These are phyloP conservation scores for Venustaconcha ellipsiformis DNA, from an alignment of 1,140 invertebrate species.

Conservation along the genomic window DNA sequence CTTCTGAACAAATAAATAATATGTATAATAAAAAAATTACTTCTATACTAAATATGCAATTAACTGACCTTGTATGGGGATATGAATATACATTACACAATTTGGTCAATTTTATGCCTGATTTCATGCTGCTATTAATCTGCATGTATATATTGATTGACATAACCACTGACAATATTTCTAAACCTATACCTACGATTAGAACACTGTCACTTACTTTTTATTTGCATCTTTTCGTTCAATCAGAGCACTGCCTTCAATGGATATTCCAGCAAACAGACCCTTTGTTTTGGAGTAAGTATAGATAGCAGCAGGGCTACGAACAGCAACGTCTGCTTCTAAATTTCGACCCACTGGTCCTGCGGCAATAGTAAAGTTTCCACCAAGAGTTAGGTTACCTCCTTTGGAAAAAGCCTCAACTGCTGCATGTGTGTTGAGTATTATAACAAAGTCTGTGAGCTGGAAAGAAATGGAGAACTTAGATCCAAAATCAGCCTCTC, in stretches of 20 bases:
- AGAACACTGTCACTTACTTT: slow-evolving; percentile 46
- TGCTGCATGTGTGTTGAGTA: slow-evolving; percentile 56
- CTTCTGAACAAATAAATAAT: too few relatives aligned
- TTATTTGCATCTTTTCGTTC: slow-evolving; percentile 66
- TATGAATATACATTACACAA: too few relatives aligned
- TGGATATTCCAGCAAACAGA: slow-evolving; percentile 64
- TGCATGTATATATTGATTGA: too few relatives aligned
- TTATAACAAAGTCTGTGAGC: slow-evolving; percentile 67
- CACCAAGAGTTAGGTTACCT: slow-evolving; percentile 65
- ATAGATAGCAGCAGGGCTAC: slow-evolving; percentile 63
- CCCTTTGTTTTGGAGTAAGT: slow-evolving; percentile 67
- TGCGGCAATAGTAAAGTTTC: slow-evolving; percentile 64
- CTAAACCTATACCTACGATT: too few relatives aligned
- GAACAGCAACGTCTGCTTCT: slow-evolving; percentile 60
- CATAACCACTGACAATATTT: too few relatives aligned
- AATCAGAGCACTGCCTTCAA: slow-evolving; percentile 63
- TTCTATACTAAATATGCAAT: too few relatives aligned
- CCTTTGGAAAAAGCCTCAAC: slow-evolving; percentile 66
- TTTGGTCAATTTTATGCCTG: too few relatives aligned
- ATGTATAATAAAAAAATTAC: too few relatives aligned
- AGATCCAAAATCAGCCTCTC: background rate
- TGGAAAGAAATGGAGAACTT: slow-evolving; percentile 17
- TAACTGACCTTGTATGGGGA: too few relatives aligned
- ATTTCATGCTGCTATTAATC: too few relatives aligned
- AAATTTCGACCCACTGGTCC: slow-evolving; percentile 62